Base-by-base conservation (phyloP, 2,888 invertebrate species). In the Philereme transversata region DNA sequence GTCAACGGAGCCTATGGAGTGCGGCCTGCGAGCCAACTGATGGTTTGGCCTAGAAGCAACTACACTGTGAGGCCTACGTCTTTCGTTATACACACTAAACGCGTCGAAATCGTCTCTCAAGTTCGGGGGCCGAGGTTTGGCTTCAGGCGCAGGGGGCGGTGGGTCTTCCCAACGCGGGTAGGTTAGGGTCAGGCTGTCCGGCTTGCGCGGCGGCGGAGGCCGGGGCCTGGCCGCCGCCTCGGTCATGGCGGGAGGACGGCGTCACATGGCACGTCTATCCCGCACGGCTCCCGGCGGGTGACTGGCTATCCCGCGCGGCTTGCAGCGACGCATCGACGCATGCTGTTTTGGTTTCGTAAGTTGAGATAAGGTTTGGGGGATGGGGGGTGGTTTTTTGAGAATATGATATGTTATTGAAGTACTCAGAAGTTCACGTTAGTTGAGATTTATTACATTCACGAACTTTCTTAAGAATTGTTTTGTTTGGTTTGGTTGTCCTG, bases 1-100 rank as follows among this genome's bases (percentile, higher is more conserved):
- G 7, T 90, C 88, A 50, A 83, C 69, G 51, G 83, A 88, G 64
- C 95, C 95, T 72, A 95, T 93, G 74, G 95, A 95, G 81, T 94
- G 95, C 44, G 95, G 95, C 56, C 95, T 78, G 67, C 93, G 83
- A 71, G 89, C 77, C 40, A 84, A 77, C 46, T 82, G 86, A 56
- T 83, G 81, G 40, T 72, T 69, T 11, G 85, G 79, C 11, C 93
- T 87, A 68, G 93, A 86, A 47, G 90, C 84, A 74, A 93, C 87
- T 69, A 93, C 93, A 78, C 93, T 94, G 74, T 93, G 92, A 64
- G 94, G 93, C 75, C 94, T 86, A 67, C 94, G 85, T 36, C 86
- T 84, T 61, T 81, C 74, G 45, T 75, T 77, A 81, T 94, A 94
- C 48, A 93, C 89, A 64, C 93, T 89, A 84, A 94, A 94, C 62